Evolutionary conservation across 2,797 vertebrate genomes (phyloP).

Genomic region (Scolopax bukidnonensis): DNA sequence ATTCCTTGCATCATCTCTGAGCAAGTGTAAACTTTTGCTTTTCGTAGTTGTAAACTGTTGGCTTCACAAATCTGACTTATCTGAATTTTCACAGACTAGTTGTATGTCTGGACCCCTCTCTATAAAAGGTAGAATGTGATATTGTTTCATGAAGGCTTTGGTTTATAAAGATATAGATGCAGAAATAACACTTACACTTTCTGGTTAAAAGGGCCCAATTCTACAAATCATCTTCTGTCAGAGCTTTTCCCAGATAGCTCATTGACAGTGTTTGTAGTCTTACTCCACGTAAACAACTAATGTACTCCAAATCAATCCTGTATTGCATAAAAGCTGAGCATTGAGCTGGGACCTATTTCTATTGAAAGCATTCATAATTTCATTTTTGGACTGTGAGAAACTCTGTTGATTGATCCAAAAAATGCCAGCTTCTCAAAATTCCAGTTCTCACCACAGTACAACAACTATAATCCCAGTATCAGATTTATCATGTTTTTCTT

Average conservation of each 20-base stretch:
- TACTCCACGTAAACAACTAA: background rate
- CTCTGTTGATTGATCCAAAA: background rate
- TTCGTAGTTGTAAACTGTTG: background rate
- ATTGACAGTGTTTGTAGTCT: background rate
- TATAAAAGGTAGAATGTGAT: background rate
- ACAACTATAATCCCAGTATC: background rate
- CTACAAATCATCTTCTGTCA: background rate
- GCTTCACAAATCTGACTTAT: background rate
- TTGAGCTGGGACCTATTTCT: background rate
- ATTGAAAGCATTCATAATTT: background rate
- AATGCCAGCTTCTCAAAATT: background rate
- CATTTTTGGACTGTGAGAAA: background rate
- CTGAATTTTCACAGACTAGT: background rate
- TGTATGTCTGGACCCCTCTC: background rate
- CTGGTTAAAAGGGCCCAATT: background rate
- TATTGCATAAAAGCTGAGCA: background rate
- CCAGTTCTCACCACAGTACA: background rate
- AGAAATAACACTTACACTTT: background rate
- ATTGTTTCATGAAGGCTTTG: background rate
- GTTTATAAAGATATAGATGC: background rate
- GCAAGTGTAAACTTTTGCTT: background rate
- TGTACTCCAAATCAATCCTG: background rate
- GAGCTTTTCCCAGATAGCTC: background rate
- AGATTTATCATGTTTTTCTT: background rate
- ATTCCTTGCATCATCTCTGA: background rate